Base-by-base conservation (phyloP, 2,888 invertebrate species). In the Zaprionus lineosus region DNA sequence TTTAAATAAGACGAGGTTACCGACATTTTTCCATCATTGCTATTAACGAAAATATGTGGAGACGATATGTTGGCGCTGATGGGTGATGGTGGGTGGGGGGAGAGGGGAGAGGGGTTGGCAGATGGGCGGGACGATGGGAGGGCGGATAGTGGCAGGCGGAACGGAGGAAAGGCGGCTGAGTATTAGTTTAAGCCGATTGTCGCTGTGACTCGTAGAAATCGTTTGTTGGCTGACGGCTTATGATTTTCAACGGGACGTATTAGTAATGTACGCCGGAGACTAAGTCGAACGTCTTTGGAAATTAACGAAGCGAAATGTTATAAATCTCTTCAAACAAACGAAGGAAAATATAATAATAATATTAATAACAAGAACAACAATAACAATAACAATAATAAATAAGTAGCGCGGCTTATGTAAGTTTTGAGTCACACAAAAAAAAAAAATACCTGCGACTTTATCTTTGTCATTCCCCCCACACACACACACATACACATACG, bases 1-100 rank as follows among this genome's bases (percentile, higher is more conserved):
- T 74, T 87, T 86, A 86, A 86, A 85, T 84, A 87, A 86, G 86
- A 84, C 86, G 87, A 86, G 85, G 87, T 87, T 87, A 86, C 82
- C 74, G 78, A 83, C 85, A 81, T 83, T 69, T 83, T 75, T 77
- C 62, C 75, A 62, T 69, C 70, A 61, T 59, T 59, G 56, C 82
- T 65, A 70, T 71, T 71, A 71, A 73, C 62, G 39, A 63, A 78
- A 64, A 63, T 79, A 68, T 74, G 77, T 47, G 66, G 59, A 57
- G 47, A 50, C 40, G n/a, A n/a, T n/a, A n/a, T n/a, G n/a, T n/a
- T n/a, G n/a, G n/a, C n/a, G n/a, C n/a, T n/a, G n/a, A n/a, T n/a
- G n/a, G n/a, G n/a, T n/a, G n/a, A n/a, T n/a, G n/a, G n/a, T n/a
- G n/a, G n/a, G n/a, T n/a, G n/a, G n/a, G n/a, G n/a, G n/a, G n/a